Evolutionary conservation across 2,797 vertebrate genomes (phyloP).

Genomic region (Perodicticus potto): DNA sequence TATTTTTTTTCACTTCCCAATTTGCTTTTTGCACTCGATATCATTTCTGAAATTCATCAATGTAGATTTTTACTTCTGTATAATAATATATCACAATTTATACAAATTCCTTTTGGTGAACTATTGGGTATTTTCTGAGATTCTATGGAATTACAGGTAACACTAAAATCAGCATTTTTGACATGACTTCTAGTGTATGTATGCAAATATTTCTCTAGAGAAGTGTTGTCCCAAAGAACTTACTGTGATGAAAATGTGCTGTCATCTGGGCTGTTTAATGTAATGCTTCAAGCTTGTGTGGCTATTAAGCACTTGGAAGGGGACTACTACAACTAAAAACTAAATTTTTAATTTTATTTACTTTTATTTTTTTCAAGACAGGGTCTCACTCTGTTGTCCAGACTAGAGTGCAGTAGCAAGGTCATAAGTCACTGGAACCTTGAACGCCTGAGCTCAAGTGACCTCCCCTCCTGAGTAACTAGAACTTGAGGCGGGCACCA

Average conservation of each 20-base stretch:
- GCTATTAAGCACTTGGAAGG: neutral
- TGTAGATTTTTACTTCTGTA: neutral
- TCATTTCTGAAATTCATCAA: slow-evolving; percentile 32
- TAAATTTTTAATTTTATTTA: slow-evolving; percentile 19
- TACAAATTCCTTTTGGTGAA: neutral
- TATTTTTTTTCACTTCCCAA: neutral
- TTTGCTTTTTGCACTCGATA: neutral
- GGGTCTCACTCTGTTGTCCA: neutral
- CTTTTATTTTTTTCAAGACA: neutral
- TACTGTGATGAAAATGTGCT: neutral
- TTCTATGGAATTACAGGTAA: neutral
- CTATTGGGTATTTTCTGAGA: neutral
- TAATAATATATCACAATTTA: neutral
- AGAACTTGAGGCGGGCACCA: too few relatives aligned
- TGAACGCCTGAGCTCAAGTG: too few relatives aligned
- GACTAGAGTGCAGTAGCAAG: neutral
- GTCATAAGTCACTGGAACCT: neutral
- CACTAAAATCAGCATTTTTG: slow-evolving; percentile 38
- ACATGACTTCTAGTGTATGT: neutral
- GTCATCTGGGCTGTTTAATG: neutral
- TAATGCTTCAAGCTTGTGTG: neutral
- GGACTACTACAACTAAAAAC: slow-evolving; percentile 2
- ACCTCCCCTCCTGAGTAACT: too few relatives aligned
- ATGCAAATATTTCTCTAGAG: neutral
- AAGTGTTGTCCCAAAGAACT: neutral